Evolutionary conservation across 2,113 vertebrate genomes (phyloP).

Genomic region (Mormyrus lacerda): DNA sequence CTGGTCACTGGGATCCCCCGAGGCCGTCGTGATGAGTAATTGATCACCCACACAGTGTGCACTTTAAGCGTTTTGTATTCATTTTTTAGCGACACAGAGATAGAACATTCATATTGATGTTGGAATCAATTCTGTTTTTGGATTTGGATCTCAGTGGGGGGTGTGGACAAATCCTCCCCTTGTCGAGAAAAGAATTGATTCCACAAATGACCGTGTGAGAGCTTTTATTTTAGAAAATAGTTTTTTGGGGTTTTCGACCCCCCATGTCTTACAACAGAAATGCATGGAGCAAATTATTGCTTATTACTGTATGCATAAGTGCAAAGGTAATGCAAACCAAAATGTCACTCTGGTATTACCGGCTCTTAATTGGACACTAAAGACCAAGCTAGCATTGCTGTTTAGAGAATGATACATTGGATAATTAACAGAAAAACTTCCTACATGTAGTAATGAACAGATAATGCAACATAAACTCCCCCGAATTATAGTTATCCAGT

Average conservation of each 20-base stretch:
- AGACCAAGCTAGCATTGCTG: neutral
- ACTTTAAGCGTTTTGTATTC: conserved; percentile 3
- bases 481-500: neutral
- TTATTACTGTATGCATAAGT: neutral
- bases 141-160: neutral
- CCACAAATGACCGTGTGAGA: neutral
- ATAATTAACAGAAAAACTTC: neutral
- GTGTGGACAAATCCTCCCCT: neutral
- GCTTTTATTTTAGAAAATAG: neutral
- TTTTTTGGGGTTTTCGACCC: neutral
- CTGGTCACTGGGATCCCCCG: neutral
- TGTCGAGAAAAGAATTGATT: conserved; percentile 1
- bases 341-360: neutral
- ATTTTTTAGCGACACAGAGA: neutral
- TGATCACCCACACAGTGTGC: neutral
- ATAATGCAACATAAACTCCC: neutral
- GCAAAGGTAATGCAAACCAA: neutral
- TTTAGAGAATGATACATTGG: neutral
- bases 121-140: conserved; percentile 3
- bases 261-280: neutral
- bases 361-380: neutral
- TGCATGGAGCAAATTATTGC: neutral
- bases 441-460: neutral
- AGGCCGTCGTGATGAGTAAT: neutral
- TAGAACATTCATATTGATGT: neutral